phyloP scores from a whole-genome alignment of 37 sponge, comb jelly and placozoan genomes.

The Cliona cf. orientalis region DNA sequence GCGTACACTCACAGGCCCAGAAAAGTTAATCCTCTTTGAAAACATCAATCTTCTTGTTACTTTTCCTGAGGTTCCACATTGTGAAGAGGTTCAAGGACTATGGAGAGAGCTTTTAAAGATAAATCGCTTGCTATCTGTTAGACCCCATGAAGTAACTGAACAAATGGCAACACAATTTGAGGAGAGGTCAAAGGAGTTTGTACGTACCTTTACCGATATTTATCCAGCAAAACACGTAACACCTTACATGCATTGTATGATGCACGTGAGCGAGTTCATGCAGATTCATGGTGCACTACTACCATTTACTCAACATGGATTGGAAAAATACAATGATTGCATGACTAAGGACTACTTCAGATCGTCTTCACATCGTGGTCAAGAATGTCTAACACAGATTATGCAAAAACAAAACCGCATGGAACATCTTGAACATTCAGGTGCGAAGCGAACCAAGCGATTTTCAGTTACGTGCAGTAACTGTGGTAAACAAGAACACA shows the following conservation, averaged over 20 bases:
- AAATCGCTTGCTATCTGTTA: not conserved
- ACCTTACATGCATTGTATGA: conserved; percentile 50
- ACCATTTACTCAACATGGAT: conserved; percentile 26
- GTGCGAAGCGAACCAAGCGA: not conserved
- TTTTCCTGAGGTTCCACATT: conserved; percentile 11
- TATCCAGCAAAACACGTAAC: conserved; percentile 2
- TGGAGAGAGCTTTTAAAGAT: conserved; percentile 9
- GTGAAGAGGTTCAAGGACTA: not conserved
- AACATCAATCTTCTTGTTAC: conserved; percentile 1
- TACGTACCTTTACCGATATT: not conserved
- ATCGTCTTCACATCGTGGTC: not conserved
- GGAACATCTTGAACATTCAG: not conserved
- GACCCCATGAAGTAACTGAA: not conserved
- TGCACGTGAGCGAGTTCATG: conserved; percentile 33
- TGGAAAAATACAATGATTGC: conserved; percentile 19
- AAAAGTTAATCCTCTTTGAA: conserved; percentile 14
- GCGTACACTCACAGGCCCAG: conserved; percentile 30
- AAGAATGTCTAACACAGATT: conserved; percentile 11
- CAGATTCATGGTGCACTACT: conserved; percentile 16
- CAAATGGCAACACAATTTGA: not conserved
- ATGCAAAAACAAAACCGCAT: conserved; percentile 11
- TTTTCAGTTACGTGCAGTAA: no score
- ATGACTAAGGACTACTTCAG: conserved; percentile 26
- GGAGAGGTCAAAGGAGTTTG: conserved; percentile 4
- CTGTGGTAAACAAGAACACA: no score